phyloP scores from a whole-genome alignment of 2,113 vertebrate species.

The Psilopogon haemacephalus region DNA sequence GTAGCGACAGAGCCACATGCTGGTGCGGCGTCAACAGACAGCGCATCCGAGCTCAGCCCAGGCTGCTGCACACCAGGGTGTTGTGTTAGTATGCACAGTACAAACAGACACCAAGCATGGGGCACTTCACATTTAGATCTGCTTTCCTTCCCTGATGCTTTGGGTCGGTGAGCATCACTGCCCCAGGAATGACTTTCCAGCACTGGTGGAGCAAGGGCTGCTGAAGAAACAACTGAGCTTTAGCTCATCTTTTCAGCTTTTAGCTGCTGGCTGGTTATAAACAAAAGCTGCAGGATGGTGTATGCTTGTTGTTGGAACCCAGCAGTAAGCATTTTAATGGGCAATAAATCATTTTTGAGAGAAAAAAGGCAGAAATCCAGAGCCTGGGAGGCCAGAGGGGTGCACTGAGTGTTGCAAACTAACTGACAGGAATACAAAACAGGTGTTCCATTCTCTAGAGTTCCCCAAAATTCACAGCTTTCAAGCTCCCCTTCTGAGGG shows the following conservation, averaged over 20 bases:
- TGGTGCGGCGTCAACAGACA: fast-evolving
- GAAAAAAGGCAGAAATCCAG: not conserved
- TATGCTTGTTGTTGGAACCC: not conserved
- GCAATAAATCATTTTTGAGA: not conserved
- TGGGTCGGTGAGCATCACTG: fast-evolving
- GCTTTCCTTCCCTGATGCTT: not conserved
- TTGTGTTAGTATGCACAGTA: not conserved
- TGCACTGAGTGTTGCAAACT: not conserved
- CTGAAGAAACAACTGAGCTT: not conserved
- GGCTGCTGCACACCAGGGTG: fast-evolving
- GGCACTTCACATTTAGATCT: not conserved
- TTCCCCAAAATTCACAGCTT: not conserved
- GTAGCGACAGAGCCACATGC: not conserved
- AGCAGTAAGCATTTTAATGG: not conserved
- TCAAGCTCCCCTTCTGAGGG: not conserved
- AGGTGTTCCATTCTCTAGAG: not conserved
- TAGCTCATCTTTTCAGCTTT: not conserved
- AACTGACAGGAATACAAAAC: not conserved
- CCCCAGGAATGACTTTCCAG: not conserved
- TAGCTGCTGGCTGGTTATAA: not conserved
- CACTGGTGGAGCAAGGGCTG: not conserved
- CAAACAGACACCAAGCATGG: not conserved
- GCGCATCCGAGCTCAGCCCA: fast-evolving
- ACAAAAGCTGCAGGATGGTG: not conserved
- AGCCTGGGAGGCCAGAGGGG: not conserved